Conservation (phyloP, 2,888 invertebrate species). For the Epistrophe eligans region DNA sequence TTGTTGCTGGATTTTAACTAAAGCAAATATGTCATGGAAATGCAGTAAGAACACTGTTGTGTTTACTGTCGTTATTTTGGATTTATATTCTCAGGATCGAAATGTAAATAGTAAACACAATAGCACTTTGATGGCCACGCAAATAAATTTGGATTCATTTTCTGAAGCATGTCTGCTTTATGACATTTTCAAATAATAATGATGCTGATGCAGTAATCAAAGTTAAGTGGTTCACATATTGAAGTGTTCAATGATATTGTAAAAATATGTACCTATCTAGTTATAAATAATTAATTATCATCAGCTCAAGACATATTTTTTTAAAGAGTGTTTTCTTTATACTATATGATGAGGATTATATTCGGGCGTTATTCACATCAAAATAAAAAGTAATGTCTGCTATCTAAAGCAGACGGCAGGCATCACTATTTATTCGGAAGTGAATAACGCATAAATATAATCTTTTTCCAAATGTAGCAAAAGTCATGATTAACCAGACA, state of each 20-base stretch:
- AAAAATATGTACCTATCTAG: neutral
- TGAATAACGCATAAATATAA: no score
- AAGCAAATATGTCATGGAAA: slow-evolving; percentile 81
- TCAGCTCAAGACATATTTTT: neutral
- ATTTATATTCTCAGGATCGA: slow-evolving; percentile 69
- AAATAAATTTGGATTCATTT: slow-evolving; percentile 55
- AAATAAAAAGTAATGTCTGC: no score
- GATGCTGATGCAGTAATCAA: slow-evolving; percentile 45
- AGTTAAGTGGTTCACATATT: slow-evolving; percentile 13
- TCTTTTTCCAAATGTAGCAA: no score
- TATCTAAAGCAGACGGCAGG: no score
- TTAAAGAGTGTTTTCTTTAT: neutral
- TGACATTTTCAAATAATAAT: slow-evolving; percentile 36
- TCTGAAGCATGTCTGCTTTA: slow-evolving; percentile 38
- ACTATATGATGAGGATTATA: no score
- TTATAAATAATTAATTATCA: neutral
- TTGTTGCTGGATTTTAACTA: slow-evolving; percentile 82
- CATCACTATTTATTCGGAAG: no score
- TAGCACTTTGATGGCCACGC: slow-evolving; percentile 59
- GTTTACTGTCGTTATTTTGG: slow-evolving; percentile 71
- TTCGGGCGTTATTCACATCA: no score
- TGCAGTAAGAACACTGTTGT: slow-evolving; percentile 80
- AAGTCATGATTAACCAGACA: no score
- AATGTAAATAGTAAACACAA: slow-evolving; percentile 63
- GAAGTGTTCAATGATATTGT: neutral